Base-by-base conservation (phyloP, 2,797 vertebrate genomes). In the Myotis myotis region DNA sequence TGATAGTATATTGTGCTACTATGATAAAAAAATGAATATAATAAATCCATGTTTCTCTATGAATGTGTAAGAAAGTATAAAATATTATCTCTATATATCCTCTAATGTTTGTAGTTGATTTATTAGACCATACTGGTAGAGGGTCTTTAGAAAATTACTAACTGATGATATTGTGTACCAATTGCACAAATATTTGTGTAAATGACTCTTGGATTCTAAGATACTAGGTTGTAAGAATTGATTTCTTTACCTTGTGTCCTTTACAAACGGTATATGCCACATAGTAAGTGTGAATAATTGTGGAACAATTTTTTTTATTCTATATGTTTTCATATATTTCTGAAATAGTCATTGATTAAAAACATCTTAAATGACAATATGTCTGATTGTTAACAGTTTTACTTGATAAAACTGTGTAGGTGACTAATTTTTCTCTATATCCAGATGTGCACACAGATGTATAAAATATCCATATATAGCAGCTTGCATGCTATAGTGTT, bases 321-420 rank as follows among this genome's bases (percentile, higher is more conserved):
- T 57, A n/a, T 23, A 64, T 66, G 25, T 16, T 87, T 92, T 41
- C 75, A 64, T 81, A 53, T 85, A 66, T 87, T 87, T 78, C 20
- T 94, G 11, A 62, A 92, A 75, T 74, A 78, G 85, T 88, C 19
- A n/a, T 86, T n/a, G 36, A 6, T 70, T 92, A 41, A 89, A 93
- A 84, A 60, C 68, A 60, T 96, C 85, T 91, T 53, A 89, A 94
- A 66, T 79, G 53, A 72, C 47, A 53, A 0, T 33, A 55, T 89
- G 12, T 85, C 44, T 89, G 44, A 36, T 81, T 71, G 84, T 49
- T 53, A 87, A 85, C 25, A 55, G n/a, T 91, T 95, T 88, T 84
- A 23, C 41, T 33, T 83, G 30, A 76, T 84, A 91, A 72, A 82
- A 75, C 13, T 88, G 57, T 36, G 9, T 87, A 62, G 36, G 25